phyloP scores from a whole-genome alignment of 2,113 vertebrate species.

The human region DNA sequence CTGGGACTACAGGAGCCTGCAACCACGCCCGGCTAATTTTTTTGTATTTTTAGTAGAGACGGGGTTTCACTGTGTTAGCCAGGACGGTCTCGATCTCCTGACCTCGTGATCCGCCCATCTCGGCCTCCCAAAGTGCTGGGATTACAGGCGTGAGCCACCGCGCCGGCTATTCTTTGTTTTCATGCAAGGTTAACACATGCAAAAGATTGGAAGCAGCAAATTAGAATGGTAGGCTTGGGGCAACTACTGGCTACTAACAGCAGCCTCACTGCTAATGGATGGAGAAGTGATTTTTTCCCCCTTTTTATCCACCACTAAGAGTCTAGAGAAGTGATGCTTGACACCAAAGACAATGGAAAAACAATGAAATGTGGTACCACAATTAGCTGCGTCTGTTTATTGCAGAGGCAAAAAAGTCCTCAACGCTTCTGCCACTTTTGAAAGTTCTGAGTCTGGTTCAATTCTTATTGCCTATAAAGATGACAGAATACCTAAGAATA shows the following conservation, averaged over 20 bases:
- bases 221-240: not conserved
- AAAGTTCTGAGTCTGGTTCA: slow-evolving; percentile 1
- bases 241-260: not conserved
- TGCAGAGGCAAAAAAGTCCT: not conserved
- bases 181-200: not conserved
- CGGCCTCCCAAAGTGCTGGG: no score
- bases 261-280: not conserved
- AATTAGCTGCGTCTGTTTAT: not conserved
- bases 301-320: no score
- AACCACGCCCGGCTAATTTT: no score
- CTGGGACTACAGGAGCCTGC: no score
- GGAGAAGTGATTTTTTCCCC: no score
- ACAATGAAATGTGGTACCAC: not conserved
- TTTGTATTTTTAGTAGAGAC: no score
- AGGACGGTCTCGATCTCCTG: no score
- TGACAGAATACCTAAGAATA: not conserved
- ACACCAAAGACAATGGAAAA: not conserved
- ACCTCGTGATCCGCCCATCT: no score
- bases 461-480: not conserved
- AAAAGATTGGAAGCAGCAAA: not conserved
- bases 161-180: not conserved
- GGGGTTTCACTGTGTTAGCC: no score
- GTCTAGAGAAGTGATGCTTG: not conserved
- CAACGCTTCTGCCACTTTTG: slow-evolving; percentile 12
- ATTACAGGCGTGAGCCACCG: no score